Evolutionary conservation across 1,140 invertebrate genomes (phyloP), one percentile per base, ranked within the genome.

Genomic region (Glomeris maerens): DNA sequence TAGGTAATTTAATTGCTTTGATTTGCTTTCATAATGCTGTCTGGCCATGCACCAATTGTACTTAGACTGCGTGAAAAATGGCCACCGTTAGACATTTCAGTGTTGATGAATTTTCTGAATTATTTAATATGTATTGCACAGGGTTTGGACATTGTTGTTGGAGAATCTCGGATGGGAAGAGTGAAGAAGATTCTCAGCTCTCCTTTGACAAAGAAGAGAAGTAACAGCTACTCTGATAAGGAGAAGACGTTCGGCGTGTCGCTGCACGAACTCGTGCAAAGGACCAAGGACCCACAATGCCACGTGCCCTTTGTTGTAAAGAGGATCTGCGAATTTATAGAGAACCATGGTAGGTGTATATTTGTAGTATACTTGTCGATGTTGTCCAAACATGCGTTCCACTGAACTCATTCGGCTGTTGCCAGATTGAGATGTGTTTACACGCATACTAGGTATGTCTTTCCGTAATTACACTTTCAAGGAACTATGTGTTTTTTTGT

Each of bases 201-300:
- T 27, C 60, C 62, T 2, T 50, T 59, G 13, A 52, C 55, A 22
- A 62, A 57, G 45, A 62, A 61, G 52, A 50, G 56, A 2, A 42
- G 54, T 5, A n/a, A 13, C 13, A 26, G 45, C 22, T n/a, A n/a
- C n/a, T n/a, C n/a, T n/a, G n/a, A n/a, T n/a, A 17, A 10, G 17
- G 53, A 52, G 20, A 61, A 57, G 45, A 62, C 57, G 22, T 68
- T 68, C 58, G 64, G 65, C 17, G 58, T 65, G 22, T 56, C 64
- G n/a, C 57, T 67, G 20, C 58, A 60, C n/a, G 63, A 66, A 14
- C 57, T 66, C 1, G 42, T 66, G 5, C 39, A 39, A 1, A 52
- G 55, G 45, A 53, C 31, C 31, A 36, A 56, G 20, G 50, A 57
- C 14, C 5, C 25, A 21, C 7, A 25, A 10, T 3, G 4, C 21